These are phyloP conservation scores for Smutsia temminckii DNA, from an alignment of 2,797 vertebrate genomes.

Conservation along the genomic window DNA sequence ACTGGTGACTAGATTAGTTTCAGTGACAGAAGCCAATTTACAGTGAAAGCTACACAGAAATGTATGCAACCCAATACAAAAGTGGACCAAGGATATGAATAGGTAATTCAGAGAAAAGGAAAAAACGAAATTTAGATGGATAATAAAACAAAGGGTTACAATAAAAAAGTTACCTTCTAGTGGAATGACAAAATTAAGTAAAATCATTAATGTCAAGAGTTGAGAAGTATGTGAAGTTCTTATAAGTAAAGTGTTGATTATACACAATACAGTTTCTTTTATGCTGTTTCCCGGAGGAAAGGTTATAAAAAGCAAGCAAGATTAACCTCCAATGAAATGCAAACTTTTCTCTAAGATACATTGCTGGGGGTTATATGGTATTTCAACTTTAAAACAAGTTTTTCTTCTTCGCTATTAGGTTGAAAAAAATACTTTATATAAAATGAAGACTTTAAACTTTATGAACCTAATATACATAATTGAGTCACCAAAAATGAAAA, in stretches of 20 bases:
- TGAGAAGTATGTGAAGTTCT: not conserved
- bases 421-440: slow-evolving; percentile 21
- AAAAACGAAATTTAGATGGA: slow-evolving; percentile 5
- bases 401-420: not conserved
- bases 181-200: not conserved
- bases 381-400: not conserved
- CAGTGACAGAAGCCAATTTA: slow-evolving; percentile 31
- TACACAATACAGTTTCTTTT: not conserved
- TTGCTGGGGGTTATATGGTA: not conserved
- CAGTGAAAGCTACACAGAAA: not conserved
- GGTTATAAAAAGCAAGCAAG: not conserved
- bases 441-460: not conserved
- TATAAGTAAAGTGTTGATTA: not conserved
- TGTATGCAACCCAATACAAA: not conserved
- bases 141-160: not conserved
- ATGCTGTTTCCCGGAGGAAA: not conserved
- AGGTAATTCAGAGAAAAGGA: slow-evolving; percentile 21
- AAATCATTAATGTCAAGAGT: not conserved
- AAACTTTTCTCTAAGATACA: not conserved
- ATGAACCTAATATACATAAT: not conserved
- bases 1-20: not conserved
- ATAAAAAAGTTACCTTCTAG: not conserved
- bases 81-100: not conserved
- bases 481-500: not conserved
- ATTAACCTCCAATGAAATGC: not conserved